Percentiles rank a stretch among this genome's conserved stretches.
phyloP scores from a whole-genome alignment of 2,113 vertebrate species.

The Kryptolebias marmoratus region DNA sequence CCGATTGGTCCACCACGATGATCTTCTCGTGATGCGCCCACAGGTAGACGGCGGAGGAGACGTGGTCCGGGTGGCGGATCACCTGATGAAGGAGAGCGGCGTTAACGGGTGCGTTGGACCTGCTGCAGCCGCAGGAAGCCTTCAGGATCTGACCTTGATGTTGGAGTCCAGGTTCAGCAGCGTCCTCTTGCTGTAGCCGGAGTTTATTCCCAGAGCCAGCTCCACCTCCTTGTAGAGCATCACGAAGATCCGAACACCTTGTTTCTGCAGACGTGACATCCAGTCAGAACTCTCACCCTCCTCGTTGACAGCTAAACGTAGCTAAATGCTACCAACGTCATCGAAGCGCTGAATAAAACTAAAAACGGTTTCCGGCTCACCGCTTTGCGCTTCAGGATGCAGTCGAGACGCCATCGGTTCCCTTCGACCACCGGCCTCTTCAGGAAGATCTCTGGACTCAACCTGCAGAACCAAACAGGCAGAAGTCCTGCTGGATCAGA shows the following conservation, averaged over 20 bases:
- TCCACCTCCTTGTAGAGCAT: slow-evolving; percentile 98
- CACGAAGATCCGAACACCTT: slow-evolving; percentile 92
- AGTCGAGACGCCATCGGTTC: slow-evolving; percentile 95
- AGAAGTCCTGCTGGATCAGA: fast-evolving
- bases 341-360: too few relatives aligned
- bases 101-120: not conserved
- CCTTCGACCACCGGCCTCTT: slow-evolving; percentile 92
- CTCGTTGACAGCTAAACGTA: too few relatives aligned
- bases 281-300: too few relatives aligned
- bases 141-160: slow-evolving; percentile 85
- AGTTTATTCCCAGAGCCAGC: slow-evolving; percentile 95
- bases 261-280: slow-evolving; percentile 81
- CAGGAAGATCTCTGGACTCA: slow-evolving; percentile 86
- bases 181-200: slow-evolving; percentile 93
- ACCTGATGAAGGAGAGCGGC: slow-evolving; percentile 76
- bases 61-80: slow-evolving; percentile 96
- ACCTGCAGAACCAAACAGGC: slow-evolving; percentile 42
- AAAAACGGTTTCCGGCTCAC: slow-evolving; percentile 73
- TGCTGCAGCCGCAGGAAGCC: fast-evolving
- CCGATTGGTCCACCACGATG: slow-evolving; percentile 90
- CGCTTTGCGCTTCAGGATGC: slow-evolving; percentile 90
- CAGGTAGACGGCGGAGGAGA: slow-evolving; percentile 92
- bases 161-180: slow-evolving; percentile 89
- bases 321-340: too few relatives aligned
- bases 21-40: slow-evolving; percentile 99